phyloP scores from a whole-genome alignment of 2,797 vertebrate genomes.

The Macrochelys suwanniensis region DNA sequence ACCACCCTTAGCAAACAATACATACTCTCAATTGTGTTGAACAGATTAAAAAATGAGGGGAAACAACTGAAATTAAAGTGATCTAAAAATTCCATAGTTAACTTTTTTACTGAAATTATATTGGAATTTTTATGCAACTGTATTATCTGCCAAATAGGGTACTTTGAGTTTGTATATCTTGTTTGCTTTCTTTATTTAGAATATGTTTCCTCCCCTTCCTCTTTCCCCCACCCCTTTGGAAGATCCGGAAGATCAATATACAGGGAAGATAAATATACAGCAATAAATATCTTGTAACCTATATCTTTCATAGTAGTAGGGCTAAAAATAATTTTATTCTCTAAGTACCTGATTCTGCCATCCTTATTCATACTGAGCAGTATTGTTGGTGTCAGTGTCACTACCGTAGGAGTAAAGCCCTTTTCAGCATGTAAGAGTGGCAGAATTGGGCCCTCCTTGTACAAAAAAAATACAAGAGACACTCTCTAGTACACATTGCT shows the following conservation, averaged over 20 bases:
- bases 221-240: too few relatives aligned
- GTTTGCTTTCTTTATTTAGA: not conserved
- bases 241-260: not conserved
- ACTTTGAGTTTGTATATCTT: not conserved
- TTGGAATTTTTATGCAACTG: fast-evolving
- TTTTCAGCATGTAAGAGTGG: not conserved
- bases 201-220: not conserved
- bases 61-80: not conserved
- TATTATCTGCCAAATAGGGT: fast-evolving
- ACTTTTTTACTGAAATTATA: not conserved
- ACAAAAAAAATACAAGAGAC: not conserved
- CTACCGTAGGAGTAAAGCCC: not conserved
- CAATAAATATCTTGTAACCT: fast-evolving
- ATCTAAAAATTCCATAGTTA: not conserved
- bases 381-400: fast-evolving
- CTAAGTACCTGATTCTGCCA: not conserved
- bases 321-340: not conserved
- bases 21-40: not conserved
- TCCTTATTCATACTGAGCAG: not conserved
- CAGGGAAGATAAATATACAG: fast-evolving
- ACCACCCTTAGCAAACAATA: fast-evolving
- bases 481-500: not conserved
- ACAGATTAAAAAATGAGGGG: not conserved
- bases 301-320: not conserved
- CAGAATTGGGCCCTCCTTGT: not conserved